Evolutionary conservation across 2,888 invertebrate genomes (phyloP), one percentile per base, ranked within the genome.

Genomic region (Bugulina stolonifera): DNA sequence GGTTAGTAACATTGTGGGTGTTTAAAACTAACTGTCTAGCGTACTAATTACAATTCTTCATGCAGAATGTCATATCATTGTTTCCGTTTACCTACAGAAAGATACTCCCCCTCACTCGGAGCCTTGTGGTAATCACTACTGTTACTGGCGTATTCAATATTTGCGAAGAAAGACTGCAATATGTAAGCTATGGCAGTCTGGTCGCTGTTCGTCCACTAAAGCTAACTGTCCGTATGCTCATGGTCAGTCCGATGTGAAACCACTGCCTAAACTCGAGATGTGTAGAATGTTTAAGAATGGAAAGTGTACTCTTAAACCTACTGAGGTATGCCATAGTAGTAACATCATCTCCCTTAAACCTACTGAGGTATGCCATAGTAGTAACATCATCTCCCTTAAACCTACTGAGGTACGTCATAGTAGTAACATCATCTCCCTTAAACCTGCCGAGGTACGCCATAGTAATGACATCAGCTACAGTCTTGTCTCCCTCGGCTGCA

Each of bases 211-310:
- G 5, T 29, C 25, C 64, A 29, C 64, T 10, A 18, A 14, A n/a
- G 64, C 22, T 25, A 27, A 34, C 2, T 64, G 64, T 64, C 5
- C 25, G 5, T 64, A 25, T n/a, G 64, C 64, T 64, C 64, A 64
- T 32, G 64, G 64, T n/a, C 25, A 22, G 22, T 22, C 64, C n/a
- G 64, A 64, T 14, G 29, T 64, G 2, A 64, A 34, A 64, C 64
- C 64, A 29, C n/a, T 64, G 18, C 64, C 64, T 18, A 64, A 64
- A 27, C 64, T 64, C 3, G 64, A 64, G 34, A 29, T 64, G 34
- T 64, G 64, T n/a, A 27, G 27, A 25, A 27, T 32, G 2, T 14
- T 14, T 32, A 22, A 32, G 27, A 64, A 32, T 3, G 32, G 64
- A 3, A 64, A 64, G 32, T 64, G 64, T 27, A 64, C 25, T 18